Evolutionary conservation across 1,140 invertebrate species (phyloP), one percentile per base, ranked within the genome.

Genomic region (Lepidurus arcticus): DNA sequence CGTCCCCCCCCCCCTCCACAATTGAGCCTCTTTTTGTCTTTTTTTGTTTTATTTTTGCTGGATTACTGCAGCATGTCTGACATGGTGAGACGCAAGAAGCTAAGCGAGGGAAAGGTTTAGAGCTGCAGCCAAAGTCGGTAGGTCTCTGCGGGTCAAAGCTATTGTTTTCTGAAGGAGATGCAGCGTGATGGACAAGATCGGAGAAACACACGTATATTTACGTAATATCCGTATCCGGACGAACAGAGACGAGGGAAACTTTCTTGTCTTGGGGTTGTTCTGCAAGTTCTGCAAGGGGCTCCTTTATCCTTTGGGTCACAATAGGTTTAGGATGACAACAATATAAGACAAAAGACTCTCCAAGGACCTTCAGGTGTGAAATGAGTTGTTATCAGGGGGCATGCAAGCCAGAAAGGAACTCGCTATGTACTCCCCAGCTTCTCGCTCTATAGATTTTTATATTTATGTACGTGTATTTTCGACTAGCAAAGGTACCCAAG

Each of bases 371-470:
- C 21, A 65, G 16, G 53, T 65, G 53, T 65, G 53, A 65, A 65
- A 65, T 65, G 53, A 65, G 53, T 65, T 65, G 53, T 65, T n/a
- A 65, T 65, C 53, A 65, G n/a, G 53, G 53, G 53, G 53, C 53
- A 13, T 65, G 53, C 21, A 65, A 65, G 53, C 53, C 16, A 65
- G 53, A 21, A 13, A 65, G 34, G 4, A 34, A 34, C 34, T 34
- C 34, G 34, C 34, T 34, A 34, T 34, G 34, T 34, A 34, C 26
- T 34, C 1, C 34, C 34, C 34, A 4, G 4, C 2, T 34, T 34
- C 34, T 34, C 34, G 34, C 34, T 3, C 34, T 34, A 34, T 34
- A 34, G 2, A 34, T 34, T 4, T 34, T 34, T 34, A 34, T 34
- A 34, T 34, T 34, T 34, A 2, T 34, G 3, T 34, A 4, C 34